Conservation (phyloP, 1,140 invertebrate genomes). For the Arion vulgaris region DNA sequence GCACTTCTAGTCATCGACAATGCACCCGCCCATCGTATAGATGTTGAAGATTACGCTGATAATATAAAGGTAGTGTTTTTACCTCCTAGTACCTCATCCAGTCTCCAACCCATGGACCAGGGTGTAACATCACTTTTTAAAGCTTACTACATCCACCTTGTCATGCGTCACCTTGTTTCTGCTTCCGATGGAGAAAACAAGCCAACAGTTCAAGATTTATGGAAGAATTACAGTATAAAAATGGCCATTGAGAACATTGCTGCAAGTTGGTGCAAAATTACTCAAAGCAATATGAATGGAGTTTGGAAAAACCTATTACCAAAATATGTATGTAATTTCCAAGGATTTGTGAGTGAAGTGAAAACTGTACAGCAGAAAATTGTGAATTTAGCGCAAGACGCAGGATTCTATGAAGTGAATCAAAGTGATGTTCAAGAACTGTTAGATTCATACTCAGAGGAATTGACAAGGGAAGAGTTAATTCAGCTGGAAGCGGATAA, state of each 20-base stretch:
- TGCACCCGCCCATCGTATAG: slow-evolving; percentile 47
- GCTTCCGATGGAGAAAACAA: slow-evolving; percentile 17
- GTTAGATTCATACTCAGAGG: slow-evolving; percentile 16
- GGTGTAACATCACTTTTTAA: slow-evolving; percentile 48
- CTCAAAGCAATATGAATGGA: slow-evolving; percentile 12
- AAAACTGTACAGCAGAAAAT: slow-evolving; percentile 20
- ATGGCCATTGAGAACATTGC: slow-evolving; percentile 33
- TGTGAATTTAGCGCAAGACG: background rate
- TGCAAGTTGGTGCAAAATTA: slow-evolving; percentile 25
- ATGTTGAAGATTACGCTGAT: slow-evolving; percentile 37
- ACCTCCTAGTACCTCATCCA: slow-evolving; percentile 38
- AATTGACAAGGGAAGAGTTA: slow-evolving; percentile 18
- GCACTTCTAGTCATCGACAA: slow-evolving; percentile 51
- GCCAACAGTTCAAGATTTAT: slow-evolving; percentile 23
- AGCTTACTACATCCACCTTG: slow-evolving; percentile 34
- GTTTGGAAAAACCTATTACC: slow-evolving; percentile 34
- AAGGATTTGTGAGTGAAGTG: background rate
- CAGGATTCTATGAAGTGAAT: slow-evolving; percentile 18
- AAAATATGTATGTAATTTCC: slow-evolving; percentile 14
- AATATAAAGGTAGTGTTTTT: slow-evolving; percentile 46
- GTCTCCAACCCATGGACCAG: slow-evolving; percentile 52
- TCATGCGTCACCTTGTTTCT: slow-evolving; percentile 22
- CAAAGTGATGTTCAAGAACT: slow-evolving; percentile 26
- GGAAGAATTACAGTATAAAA: slow-evolving; percentile 39
- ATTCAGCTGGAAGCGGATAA: slow-evolving; percentile 3